Percentiles rank a stretch among this genome's conserved stretches.
Conservation (phyloP, 2,888 invertebrate species). For the Euplexia lucipara region DNA sequence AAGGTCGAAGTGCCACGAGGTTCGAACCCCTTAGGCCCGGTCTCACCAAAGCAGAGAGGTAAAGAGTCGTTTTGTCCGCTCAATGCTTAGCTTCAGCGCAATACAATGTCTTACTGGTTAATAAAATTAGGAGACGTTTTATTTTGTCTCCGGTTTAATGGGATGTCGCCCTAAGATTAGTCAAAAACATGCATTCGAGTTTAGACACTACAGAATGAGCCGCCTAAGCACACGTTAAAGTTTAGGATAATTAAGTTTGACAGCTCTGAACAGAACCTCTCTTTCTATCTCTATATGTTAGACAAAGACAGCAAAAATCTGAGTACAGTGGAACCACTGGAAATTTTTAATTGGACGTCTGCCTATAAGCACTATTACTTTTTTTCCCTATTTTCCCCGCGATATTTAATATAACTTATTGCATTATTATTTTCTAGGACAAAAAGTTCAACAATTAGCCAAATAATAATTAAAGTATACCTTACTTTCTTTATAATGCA, state of each 20-base stretch:
- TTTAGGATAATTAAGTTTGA: conserved; percentile 1
- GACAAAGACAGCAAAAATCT: conserved; percentile 22
- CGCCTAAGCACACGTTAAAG: too few species aligned
- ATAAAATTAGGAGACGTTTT: too few species aligned
- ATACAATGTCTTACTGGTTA: too few species aligned
- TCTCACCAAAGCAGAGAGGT: too few species aligned
- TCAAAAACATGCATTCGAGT: background rate
- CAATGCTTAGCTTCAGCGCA: too few species aligned
- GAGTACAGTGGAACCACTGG: background rate
- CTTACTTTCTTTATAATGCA: conserved; percentile 50
- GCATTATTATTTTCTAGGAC: conserved; percentile 39
- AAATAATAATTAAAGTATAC: conserved; percentile 60
- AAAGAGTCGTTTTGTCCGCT: too few species aligned
- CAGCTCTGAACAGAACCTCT: background rate
- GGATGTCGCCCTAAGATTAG: background rate
- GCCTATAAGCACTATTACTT: conserved; percentile 3
- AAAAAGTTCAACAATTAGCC: conserved; percentile 51
- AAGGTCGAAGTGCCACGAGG: too few species aligned
- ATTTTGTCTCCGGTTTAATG: too few species aligned
- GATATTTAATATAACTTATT: conserved; percentile 36
- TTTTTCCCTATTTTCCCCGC: background rate
- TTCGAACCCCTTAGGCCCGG: too few species aligned
- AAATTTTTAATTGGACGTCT: background rate
- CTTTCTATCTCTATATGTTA: background rate
- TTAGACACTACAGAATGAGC: background rate